Conservation (phyloP, 2,797 vertebrate genomes). For the Eulemur mongoz region DNA sequence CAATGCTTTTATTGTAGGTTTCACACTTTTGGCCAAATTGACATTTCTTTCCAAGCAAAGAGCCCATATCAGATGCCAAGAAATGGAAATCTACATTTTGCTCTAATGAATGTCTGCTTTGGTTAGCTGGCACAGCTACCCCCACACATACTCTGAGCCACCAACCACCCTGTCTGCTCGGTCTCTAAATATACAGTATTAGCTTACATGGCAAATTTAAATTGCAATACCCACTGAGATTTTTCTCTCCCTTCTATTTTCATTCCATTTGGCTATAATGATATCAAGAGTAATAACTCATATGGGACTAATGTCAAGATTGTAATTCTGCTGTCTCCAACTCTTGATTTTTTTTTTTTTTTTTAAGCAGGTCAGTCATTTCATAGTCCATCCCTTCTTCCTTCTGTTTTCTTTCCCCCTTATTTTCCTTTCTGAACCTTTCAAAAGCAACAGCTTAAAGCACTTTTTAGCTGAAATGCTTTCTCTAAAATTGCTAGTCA, state of each 20-base stretch:
- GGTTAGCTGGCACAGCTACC: conserved; percentile 76
- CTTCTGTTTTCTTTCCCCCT: neutral
- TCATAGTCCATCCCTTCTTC: conserved; percentile 35
- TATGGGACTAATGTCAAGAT: conserved; percentile 77
- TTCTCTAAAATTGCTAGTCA: conserved; percentile 41
- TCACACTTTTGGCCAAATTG: conserved; percentile 82
- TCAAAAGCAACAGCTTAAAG: conserved; percentile 53
- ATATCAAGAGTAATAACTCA: conserved; percentile 78
- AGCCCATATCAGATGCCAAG: conserved; percentile 78
- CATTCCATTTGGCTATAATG: conserved; percentile 81
- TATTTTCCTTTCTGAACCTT: conserved; percentile 27
- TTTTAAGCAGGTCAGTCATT: conserved; percentile 44
- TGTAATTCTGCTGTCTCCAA: conserved; percentile 73
- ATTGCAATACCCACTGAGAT: conserved; percentile 82
- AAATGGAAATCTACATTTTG: conserved; percentile 82
- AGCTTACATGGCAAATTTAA: conserved; percentile 82
- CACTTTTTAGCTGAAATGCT: neutral
- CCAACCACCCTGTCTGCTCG: conserved; percentile 81
- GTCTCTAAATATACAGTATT: conserved; percentile 82
- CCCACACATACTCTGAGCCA: conserved; percentile 72
- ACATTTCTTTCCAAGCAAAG: conserved; percentile 83
- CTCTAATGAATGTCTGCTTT: conserved; percentile 83
- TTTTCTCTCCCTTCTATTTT: conserved; percentile 77
- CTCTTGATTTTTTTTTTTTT: neutral
- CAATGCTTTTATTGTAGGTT: conserved; percentile 81